Evolutionary conservation across 2,113 vertebrate genomes (phyloP).

Genomic region (Gambusia affinis): DNA sequence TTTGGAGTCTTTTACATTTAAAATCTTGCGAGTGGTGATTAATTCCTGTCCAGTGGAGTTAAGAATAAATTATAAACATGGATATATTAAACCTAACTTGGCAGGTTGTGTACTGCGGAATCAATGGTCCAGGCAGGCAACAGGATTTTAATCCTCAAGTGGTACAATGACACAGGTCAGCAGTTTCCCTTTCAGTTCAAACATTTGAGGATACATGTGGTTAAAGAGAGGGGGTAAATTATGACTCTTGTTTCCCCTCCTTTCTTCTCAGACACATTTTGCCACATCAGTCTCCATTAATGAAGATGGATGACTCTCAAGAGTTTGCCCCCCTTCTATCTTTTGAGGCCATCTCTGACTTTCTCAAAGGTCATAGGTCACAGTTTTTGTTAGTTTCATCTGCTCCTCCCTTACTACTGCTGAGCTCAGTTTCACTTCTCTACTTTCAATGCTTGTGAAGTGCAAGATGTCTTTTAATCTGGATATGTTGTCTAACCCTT

Average conservation of each 20-base stretch:
- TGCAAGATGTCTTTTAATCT: not conserved
- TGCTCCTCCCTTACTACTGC: not conserved
- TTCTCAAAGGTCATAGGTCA: conserved; percentile 34
- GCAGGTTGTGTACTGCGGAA: not conserved
- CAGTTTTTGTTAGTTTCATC: not conserved
- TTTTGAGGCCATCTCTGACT: conserved; percentile 7
- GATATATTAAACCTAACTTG: not conserved
- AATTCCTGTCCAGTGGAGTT: no score
- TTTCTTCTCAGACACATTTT: conserved; percentile 40
- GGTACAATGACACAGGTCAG: not conserved
- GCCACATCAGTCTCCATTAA: conserved; percentile 43
- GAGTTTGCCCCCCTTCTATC: not conserved
- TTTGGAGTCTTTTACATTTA: not conserved
- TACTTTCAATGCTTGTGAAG: no score
- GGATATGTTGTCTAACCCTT: not conserved
- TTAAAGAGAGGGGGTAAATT: not conserved
- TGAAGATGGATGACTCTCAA: conserved; percentile 33
- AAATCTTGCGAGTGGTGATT: no score
- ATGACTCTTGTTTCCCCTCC: conserved; percentile 6
- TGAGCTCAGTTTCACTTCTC: not conserved
- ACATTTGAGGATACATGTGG: not conserved
- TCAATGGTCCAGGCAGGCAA: not conserved
- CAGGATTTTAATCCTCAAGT: not conserved
- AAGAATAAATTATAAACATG: not conserved
- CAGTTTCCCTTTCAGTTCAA: not conserved